Conservation (phyloP, 2,888 invertebrate species). For the Crematogaster levior region DNA sequence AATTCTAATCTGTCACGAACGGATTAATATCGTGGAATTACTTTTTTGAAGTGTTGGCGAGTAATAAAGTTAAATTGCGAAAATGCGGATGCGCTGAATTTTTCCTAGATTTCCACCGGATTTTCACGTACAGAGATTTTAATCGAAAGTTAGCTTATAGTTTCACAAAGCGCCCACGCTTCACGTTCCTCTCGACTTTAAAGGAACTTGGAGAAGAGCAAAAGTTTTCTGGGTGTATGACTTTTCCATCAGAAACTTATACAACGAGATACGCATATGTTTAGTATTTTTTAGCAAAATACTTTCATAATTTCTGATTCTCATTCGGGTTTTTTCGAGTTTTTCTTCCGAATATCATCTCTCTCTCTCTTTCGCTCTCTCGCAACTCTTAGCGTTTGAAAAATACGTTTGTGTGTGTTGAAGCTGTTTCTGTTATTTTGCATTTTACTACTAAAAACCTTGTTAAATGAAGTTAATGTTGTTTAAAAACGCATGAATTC, state of each 20-base stretch:
- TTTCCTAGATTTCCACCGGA: conserved; percentile 18
- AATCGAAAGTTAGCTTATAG: conserved; percentile 71
- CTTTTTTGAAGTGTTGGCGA: background rate
- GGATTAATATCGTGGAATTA: background rate
- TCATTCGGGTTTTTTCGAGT: background rate
- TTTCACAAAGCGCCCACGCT: conserved; percentile 60
- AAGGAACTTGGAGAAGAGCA: conserved; percentile 28
- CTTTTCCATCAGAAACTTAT: conserved; percentile 61
- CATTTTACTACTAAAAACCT: background rate
- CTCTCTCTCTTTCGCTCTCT: no score
- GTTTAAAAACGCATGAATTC: background rate
- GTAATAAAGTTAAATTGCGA: conserved; percentile 24
- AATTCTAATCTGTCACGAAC: background rate
- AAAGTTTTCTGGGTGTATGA: conserved; percentile 61
- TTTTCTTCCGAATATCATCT: background rate
- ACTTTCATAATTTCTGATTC: background rate
- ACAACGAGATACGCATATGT: conserved; percentile 38
- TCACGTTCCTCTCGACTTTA: conserved; percentile 42
- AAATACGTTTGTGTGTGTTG: background rate
- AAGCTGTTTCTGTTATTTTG: background rate
- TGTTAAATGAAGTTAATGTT: background rate
- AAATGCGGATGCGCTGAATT: conserved; percentile 34
- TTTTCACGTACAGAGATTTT: conserved; percentile 51
- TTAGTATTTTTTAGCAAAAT: conserved; percentile 19
- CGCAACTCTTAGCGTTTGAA: background rate